Conservation (phyloP, 2,113 vertebrate species). For the Rattus norvegicus region GRCr8 NC_086039.1:36178001-36178500, state of each 20-base stretch:
- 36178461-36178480: constrained; percentile 74
- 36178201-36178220: not conserved
- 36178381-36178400: constrained; percentile 50
- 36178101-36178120: not conserved
- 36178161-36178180: not conserved
- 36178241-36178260: not conserved
- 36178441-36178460: constrained; percentile 58
- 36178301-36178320: not conserved
- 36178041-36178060: not conserved
- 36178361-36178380: not conserved
- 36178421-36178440: constrained; percentile 60
- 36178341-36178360: constrained; percentile 12
- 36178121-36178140: not conserved
- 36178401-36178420: constrained; percentile 53
- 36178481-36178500: constrained; percentile 72
- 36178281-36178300: constrained; percentile 23
- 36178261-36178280: not conserved
- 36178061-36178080: not conserved
- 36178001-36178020: not conserved
- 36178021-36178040: constrained; percentile 35
- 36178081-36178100: not conserved
- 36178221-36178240: not conserved
- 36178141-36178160: not conserved
- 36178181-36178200: not conserved
- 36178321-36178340: constrained; percentile 52